These are phyloP conservation scores for Callorhinus ursinus DNA, from an alignment of 2,113 vertebrate species.

Conservation along the genomic window DNA sequence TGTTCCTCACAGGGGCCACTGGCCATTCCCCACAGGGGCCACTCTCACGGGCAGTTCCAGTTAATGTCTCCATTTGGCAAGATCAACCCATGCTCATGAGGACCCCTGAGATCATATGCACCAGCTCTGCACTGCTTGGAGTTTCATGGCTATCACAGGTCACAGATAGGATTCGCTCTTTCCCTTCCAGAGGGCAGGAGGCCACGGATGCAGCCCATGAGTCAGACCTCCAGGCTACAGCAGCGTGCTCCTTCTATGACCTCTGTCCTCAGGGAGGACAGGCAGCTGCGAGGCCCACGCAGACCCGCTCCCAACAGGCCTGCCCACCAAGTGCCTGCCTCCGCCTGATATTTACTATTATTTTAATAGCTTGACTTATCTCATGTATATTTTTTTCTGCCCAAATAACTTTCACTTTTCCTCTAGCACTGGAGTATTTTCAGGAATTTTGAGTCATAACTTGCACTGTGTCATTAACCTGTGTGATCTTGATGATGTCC, in stretches of 20 bases:
- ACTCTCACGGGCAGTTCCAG: conserved; percentile 95
- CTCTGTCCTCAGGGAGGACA: background rate
- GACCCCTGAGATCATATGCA: conserved; percentile 87
- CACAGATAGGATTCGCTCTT: conserved; percentile 88
- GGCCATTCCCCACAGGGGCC: conserved; percentile 93
- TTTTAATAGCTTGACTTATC: background rate
- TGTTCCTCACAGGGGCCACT: conserved; percentile 96
- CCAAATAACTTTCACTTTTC: background rate
- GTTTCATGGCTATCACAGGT: conserved; percentile 93
- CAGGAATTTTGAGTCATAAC: background rate
- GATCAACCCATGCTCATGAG: conserved; percentile 93
- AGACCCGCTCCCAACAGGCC: background rate
- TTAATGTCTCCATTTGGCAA: conserved; percentile 96
- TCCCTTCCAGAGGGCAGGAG: conserved; percentile 77
- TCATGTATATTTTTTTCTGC: background rate
- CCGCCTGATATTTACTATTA: background rate
- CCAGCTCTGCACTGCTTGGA: conserved; percentile 94
- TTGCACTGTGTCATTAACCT: background rate
- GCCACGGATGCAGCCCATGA: background rate
- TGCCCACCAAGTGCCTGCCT: background rate
- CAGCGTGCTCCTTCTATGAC: background rate
- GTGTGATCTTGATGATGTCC: background rate
- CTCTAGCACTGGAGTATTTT: background rate
- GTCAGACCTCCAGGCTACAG: background rate
- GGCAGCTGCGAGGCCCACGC: background rate